Evolutionary conservation across 2,888 invertebrate genomes (phyloP).

Genomic region (Tromatobia lineatoria): DNA sequence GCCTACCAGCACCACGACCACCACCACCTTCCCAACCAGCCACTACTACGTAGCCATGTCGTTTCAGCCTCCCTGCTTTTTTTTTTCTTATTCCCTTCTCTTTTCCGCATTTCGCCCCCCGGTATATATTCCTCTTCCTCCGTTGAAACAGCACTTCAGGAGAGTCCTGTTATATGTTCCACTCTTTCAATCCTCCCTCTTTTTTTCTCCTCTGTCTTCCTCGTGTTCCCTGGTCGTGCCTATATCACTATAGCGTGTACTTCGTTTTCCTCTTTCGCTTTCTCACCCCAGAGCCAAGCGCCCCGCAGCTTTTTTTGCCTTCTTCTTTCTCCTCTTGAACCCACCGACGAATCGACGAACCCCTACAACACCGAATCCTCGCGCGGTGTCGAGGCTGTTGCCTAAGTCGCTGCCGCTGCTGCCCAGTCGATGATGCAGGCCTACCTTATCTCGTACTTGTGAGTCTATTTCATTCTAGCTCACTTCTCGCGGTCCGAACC

Average conservation of each 20-base stretch:
- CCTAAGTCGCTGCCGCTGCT: slow-evolving; percentile 9
- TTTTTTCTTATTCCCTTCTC: slow-evolving; percentile 56
- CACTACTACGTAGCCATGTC: slow-evolving; percentile 17
- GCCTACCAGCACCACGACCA: slow-evolving; percentile 54
- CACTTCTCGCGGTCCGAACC: too few species aligned
- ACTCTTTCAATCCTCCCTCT: slow-evolving; percentile 43
- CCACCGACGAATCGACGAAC: slow-evolving; percentile 34
- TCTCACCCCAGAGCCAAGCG: slow-evolving; percentile 26
- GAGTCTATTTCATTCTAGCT: slow-evolving; percentile 43
- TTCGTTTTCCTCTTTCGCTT: slow-evolving; percentile 58
- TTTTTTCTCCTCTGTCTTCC: slow-evolving; percentile 47
- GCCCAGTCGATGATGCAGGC: slow-evolving; percentile 30
- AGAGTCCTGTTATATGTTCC: slow-evolving; percentile 44
- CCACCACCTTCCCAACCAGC: too few species aligned
- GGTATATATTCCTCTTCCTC: slow-evolving; percentile 34
- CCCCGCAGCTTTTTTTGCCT: not conserved
- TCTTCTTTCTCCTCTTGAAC: slow-evolving; percentile 27
- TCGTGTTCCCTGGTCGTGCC: not conserved
- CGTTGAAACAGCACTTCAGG: slow-evolving; percentile 53
- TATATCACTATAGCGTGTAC: slow-evolving; percentile 20
- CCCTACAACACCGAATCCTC: slow-evolving; percentile 19
- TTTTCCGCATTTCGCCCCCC: slow-evolving; percentile 50
- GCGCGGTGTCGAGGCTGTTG: slow-evolving; percentile 8
- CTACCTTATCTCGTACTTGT: slow-evolving; percentile 17
- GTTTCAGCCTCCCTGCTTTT: slow-evolving; percentile 47